Evolutionary conservation across 2,113 vertebrate species (phyloP), one percentile per base, ranked within the genome.

Genomic region (Guaruba guarouba): DNA sequence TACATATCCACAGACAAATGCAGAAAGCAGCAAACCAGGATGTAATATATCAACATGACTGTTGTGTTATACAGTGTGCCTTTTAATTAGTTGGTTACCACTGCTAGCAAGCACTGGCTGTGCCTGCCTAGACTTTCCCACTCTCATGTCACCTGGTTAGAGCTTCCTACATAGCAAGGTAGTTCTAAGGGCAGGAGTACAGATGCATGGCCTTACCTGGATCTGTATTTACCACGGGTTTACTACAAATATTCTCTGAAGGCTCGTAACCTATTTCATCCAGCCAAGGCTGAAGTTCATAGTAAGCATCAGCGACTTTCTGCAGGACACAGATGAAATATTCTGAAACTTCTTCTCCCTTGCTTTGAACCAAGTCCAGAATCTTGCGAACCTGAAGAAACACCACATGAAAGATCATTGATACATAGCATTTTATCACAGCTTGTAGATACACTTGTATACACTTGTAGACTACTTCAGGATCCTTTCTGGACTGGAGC

Each of bases 351-450:
- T 99, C 98, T 76, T 99, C 99, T 16, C 99, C 99, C 97, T 99
- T 99, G 97, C 98, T 99, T 91, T 99, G 99, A 35, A 99, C 98
- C 51, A 99, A 93, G 94, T 99, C 99, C 97, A 99, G 94, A 96
- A 99, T 98, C 97, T 99, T 98, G 52, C 99, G 99, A 62, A 99
- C 99, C 99, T 99, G 81, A 12, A 94, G 61, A 91, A 95, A 44
- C 52, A 94, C 6, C 70, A 84, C 1, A 4, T 25, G 61, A 86
- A 79, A 86, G 28, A 51, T 77, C 17, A 82, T 0, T 27, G 41
- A 57, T 17, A 55, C 9, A 18, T 3, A 81, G 54, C 33, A 64
- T 55, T 74, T 85, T 17, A 35, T 28, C 64, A 43, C 20, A 29
- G 24, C 43, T 35, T 35, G 35, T 35, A 35, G 35, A 35, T 35